These are phyloP conservation scores for Stictonetta naevosa DNA, from an alignment of 2,113 vertebrate species.

Conservation along the genomic window DNA sequence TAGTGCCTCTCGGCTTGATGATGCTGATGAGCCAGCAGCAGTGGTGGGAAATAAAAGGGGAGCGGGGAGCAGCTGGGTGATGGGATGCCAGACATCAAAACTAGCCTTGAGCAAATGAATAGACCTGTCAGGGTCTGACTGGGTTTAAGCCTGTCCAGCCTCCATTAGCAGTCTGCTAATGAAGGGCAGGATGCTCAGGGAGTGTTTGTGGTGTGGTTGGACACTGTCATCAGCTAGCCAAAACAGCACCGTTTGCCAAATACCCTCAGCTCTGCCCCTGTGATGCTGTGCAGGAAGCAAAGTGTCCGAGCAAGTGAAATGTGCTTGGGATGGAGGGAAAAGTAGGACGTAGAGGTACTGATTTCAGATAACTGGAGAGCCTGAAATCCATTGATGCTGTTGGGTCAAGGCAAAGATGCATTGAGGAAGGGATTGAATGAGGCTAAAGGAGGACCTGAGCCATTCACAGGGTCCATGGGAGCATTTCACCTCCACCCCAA, in stretches of 20 bases:
- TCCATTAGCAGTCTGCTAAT: not conserved
- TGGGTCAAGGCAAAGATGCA: not conserved
- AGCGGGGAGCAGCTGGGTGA: rapidly evolving
- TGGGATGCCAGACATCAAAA: not conserved
- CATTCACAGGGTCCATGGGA: too few relatives aligned
- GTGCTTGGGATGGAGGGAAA: not conserved
- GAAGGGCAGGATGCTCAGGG: not conserved
- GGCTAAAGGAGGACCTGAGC: too few relatives aligned
- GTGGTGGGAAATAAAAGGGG: not conserved
- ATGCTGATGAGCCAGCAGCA: not conserved
- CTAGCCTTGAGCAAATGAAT: not conserved
- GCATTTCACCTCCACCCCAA: too few relatives aligned
- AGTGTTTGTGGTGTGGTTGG: not conserved
- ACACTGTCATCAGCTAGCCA: rapidly evolving
- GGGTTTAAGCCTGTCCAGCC: not conserved
- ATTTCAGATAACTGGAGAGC: not conserved
- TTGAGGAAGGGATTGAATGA: not conserved
- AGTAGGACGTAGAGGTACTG: not conserved
- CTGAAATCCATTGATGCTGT: not conserved
- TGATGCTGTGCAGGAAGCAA: not conserved
- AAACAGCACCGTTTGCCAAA: not conserved
- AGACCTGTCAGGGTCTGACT: rapidly evolving
- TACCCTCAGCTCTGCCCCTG: not conserved
- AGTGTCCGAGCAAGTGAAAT: not conserved
- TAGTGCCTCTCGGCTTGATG: not conserved